These are phyloP conservation scores for Vanessa tameamea DNA, from an alignment of 1,140 invertebrate species.

Conservation along the genomic window DNA sequence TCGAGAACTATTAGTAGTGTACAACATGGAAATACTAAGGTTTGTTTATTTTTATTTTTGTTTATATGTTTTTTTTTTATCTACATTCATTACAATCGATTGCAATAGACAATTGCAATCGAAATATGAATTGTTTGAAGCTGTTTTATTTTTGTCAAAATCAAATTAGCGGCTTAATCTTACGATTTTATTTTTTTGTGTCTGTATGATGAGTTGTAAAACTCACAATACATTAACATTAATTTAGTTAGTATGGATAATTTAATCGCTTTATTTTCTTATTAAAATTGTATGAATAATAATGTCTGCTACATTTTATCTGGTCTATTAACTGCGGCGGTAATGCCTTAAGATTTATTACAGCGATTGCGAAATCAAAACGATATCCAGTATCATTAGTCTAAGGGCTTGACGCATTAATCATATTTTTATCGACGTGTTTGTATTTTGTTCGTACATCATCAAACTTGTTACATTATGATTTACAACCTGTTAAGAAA, in stretches of 20 bases:
- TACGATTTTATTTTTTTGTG: no score
- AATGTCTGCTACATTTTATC: background rate
- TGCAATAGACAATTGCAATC: no score
- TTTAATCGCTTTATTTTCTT: background rate
- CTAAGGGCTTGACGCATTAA: conserved; percentile 55
- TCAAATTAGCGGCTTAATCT: no score
- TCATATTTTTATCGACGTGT: conserved; percentile 43
- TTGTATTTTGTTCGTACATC: conserved; percentile 34
- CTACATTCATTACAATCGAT: no score
- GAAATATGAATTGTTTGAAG: no score
- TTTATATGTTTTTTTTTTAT: no score
- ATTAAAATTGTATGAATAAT: background rate
- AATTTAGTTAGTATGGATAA: background rate
- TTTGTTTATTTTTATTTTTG: no score
- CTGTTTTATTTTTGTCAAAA: no score
- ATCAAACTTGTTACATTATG: conserved; percentile 24
- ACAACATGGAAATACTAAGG: no score
- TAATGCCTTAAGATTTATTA: conserved; percentile 52
- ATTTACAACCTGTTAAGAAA: conserved; percentile 26
- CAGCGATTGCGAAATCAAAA: conserved; percentile 50
- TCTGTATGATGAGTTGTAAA: no score
- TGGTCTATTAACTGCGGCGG: conserved; percentile 3
- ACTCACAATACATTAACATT: no score
- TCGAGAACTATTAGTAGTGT: no score
- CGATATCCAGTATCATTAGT: conserved; percentile 58